phyloP scores from a whole-genome alignment of 2,797 vertebrate species.

The Rhinatrema bivittatum region DNA sequence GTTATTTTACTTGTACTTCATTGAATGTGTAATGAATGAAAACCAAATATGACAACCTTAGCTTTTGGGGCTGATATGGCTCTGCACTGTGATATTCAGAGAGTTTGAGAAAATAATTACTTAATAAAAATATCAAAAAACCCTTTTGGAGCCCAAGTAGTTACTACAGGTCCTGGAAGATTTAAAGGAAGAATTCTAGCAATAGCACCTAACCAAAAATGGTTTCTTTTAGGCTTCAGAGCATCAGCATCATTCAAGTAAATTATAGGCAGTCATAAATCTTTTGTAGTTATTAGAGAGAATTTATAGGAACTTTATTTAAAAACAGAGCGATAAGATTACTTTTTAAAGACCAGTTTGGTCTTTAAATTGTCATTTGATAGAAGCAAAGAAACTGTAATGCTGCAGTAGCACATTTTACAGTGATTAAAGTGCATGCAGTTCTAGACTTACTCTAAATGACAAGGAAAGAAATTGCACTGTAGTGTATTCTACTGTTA shows the following conservation, averaged over 20 bases:
- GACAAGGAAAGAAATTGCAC: conserved; percentile 19
- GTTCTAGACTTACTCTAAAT: conserved; percentile 8
- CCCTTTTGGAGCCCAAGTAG: conserved; percentile 24
- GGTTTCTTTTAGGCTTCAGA: conserved; percentile 6
- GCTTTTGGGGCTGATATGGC: conserved; percentile 6
- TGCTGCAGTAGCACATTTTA: background rate
- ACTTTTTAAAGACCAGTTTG: conserved; percentile 4
- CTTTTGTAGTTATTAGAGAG: too few relatives aligned
- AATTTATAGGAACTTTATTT: conserved; percentile 1
- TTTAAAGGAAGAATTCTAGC: conserved; percentile 1
- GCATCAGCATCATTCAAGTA: too few relatives aligned
- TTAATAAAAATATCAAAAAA: too few relatives aligned
- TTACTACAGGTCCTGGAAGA: conserved; percentile 2
- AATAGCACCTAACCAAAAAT: conserved; percentile 2
- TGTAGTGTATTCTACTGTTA: conserved; percentile 24
- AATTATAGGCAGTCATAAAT: too few relatives aligned
- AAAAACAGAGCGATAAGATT: background rate
- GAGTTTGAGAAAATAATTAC: conserved; percentile 5
- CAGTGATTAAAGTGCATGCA: background rate
- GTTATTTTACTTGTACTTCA: too few relatives aligned
- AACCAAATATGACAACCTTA: conserved; percentile 5
- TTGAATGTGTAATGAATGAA: conserved; percentile 24
- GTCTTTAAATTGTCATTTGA: conserved; percentile 1
- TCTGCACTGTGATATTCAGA: conserved; percentile 1
- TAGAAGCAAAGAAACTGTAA: background rate